phyloP scores from a whole-genome alignment of 2,113 vertebrate genomes.

The Misgurnus mizolepis region DNA sequence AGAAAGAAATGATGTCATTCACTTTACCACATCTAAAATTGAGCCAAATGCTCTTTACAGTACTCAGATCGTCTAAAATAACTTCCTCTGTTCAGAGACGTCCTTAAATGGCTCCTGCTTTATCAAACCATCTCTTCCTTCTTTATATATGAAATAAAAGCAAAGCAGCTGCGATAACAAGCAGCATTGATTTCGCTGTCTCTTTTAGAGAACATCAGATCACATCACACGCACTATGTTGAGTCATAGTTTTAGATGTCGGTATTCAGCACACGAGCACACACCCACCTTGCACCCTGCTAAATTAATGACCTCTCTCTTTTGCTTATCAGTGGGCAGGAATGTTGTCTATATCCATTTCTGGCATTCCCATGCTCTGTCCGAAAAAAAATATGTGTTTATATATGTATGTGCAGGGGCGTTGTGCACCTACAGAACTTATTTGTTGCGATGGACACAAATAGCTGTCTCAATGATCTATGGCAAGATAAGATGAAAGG shows the following conservation, averaged over 20 bases:
- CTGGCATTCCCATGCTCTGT: conserved; percentile 25
- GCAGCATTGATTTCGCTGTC: conserved; percentile 21
- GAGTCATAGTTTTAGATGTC: conserved; percentile 38
- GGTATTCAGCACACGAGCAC: conserved; percentile 22
- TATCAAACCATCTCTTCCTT: conserved; percentile 32
- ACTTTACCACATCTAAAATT: neutral
- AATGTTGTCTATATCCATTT: conserved; percentile 29
- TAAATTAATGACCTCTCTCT: conserved; percentile 10
- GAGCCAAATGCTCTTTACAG: neutral
- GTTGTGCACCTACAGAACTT: neutral
- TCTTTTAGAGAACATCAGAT: conserved; percentile 3
- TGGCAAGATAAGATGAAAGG: too few relatives aligned
- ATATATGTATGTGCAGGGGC: neutral
- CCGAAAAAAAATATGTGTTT: neutral
- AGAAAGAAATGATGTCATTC: conserved; percentile 13
- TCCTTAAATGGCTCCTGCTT: conserved; percentile 40
- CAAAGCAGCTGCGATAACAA: conserved; percentile 53
- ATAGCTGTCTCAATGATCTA: too few relatives aligned
- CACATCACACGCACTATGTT: conserved; percentile 19
- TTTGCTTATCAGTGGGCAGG: conserved; percentile 24
- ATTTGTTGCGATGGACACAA: too few relatives aligned
- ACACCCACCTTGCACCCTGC: neutral
- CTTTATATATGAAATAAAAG: conserved; percentile 50
- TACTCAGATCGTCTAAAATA: conserved; percentile 59
- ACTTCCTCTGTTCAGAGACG: conserved; percentile 62